Conservation (phyloP, 2,888 invertebrate species). For the Agrochola litura region DNA sequence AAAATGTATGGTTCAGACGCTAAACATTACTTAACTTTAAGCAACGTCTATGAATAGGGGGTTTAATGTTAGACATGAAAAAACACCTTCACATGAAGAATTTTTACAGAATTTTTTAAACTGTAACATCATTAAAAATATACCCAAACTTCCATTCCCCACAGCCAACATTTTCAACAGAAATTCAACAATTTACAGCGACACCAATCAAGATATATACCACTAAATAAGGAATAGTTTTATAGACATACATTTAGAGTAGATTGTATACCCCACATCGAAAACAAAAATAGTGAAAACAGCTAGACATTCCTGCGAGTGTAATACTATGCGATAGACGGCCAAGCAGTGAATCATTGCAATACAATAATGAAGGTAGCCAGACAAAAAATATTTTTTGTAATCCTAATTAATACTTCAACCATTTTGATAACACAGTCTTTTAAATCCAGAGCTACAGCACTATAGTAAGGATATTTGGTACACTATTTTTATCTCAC, state of each 20-base stretch:
- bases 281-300: slow-evolving; percentile 47
- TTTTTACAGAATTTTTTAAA: neutral
- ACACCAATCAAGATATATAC: slow-evolving; percentile 56
- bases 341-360: slow-evolving; percentile 29
- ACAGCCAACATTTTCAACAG: slow-evolving; percentile 14
- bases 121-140: neutral
- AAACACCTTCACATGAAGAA: neutral
- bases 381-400: neutral
- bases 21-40: neutral
- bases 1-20: neutral
- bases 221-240: slow-evolving; percentile 57
- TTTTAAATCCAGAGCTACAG: too few relatives aligned
- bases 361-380: neutral
- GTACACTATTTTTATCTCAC: too few relatives aligned
- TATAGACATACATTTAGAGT: slow-evolving; percentile 53
- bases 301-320: slow-evolving; percentile 68
- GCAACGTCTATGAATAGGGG: neutral
- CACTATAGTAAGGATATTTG: too few relatives aligned
- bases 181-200: slow-evolving; percentile 39
- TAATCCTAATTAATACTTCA: too few relatives aligned
- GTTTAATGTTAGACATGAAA: neutral
- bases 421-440: too few relatives aligned
- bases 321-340: slow-evolving; percentile 50
- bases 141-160: slow-evolving; percentile 21
- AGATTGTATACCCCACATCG: slow-evolving; percentile 40